A percentile compares a stretch with the other conserved stretches of the same genome.
Conservation (phyloP, 2,888 invertebrate species). For the Sericinus montela region DNA sequence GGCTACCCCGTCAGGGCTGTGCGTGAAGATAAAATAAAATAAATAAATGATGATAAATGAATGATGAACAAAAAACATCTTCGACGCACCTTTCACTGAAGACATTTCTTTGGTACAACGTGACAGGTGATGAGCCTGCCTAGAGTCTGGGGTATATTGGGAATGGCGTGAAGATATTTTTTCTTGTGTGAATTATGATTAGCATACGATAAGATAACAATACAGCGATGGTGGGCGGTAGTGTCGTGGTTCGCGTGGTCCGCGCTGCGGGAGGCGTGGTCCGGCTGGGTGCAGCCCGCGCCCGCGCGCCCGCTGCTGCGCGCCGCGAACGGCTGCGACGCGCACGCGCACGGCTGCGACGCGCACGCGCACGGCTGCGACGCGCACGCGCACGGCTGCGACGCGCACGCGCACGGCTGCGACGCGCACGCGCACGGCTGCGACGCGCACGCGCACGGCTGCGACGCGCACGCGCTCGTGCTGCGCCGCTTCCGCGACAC, state of each 20-base stretch:
- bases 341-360: constrained; percentile 34
- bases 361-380: constrained; percentile 37
- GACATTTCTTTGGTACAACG: no score
- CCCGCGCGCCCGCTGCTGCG: constrained; percentile 37
- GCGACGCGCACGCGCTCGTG: constrained; percentile 34
- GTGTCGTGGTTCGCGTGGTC: constrained; percentile 51
- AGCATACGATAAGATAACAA: no score
- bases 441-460: constrained; percentile 23
- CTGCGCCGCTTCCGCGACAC: constrained; percentile 36
- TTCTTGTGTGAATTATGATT: no score
- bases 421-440: constrained; percentile 35
- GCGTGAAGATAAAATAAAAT: no score
- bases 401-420: constrained; percentile 35
- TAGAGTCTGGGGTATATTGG: no score
- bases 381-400: constrained; percentile 19
- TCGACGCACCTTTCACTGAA: no score
- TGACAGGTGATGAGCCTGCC: no score
- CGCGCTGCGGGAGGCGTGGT: constrained; percentile 45
- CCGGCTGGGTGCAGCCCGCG: constrained; percentile 50
- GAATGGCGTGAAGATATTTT: no score
- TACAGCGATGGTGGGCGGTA: constrained; percentile 32
- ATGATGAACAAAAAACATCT: no score
- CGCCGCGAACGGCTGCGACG: constrained; percentile 23
- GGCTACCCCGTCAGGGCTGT: no score
- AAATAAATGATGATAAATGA: no score